Base-by-base conservation (phyloP, 2,113 vertebrate species). In the Coregonus clupeaformis region DNA sequence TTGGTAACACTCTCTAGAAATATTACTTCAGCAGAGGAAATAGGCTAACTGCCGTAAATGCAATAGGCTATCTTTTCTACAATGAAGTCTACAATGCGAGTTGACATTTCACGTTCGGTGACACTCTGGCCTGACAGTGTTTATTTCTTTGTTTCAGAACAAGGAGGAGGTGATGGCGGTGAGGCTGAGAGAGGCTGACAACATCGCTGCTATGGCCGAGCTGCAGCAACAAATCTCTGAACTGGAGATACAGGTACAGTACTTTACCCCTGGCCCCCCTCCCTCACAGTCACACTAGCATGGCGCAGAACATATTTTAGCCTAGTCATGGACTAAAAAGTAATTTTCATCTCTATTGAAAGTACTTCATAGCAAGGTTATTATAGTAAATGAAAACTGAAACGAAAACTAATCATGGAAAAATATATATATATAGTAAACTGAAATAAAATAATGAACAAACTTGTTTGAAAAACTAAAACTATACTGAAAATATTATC, bases 161-260 rank as follows among this genome's bases (percentile, higher is more conserved):
- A 99, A 99, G 77, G 97, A 99, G 87, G 97, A 98, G 79, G 96
- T 99, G 87, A 99, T 99, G 97, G 96, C 97, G 12, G 96, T 97
- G 60, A 93, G 97, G 80, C 93, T 99, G 72, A 92, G 98, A 32
- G 98, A 99, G 79, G 98, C 98, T 74, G 98, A 99, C 77, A 95
- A 96, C 87, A 98, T 99, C 3, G 98, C 98, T 68, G 94, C 95
- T 24, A 95, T 99, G 92, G 98, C 97, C 20, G 98, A 99, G 18
- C 94, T 99, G 6, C 96, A 95, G 70, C 98, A 99, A 75, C 96
- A 98, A 20, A 97, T 99, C 81, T 97, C 98, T 32, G 97, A 99
- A 82, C 92, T 99, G 24, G 97, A 98, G 91, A 98, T 99, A 84
- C 97, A 99, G 96, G 98, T 99, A 94, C 79, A 20, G 3, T 64